A percentile compares a stretch with the other conserved stretches of the same genome.
phyloP scores from a whole-genome alignment of 1,140 invertebrate species.

The Metopolophium dirhodum region DNA sequence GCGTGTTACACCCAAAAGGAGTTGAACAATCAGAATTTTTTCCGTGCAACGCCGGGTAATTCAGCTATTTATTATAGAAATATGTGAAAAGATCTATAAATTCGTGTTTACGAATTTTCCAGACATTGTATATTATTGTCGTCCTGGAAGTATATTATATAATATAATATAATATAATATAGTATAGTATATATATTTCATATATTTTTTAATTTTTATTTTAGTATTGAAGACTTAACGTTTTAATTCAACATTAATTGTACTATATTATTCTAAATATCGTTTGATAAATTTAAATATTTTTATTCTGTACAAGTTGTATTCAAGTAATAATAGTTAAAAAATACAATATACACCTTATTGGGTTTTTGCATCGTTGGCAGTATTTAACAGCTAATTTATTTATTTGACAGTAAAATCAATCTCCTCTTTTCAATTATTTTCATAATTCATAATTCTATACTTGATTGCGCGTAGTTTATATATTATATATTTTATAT shows the following conservation, averaged over 20 bases:
- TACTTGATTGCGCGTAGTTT: not conserved
- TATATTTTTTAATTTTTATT: not conserved
- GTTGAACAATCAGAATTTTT: too few relatives aligned
- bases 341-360: not conserved
- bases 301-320: not conserved
- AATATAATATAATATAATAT: too few relatives aligned
- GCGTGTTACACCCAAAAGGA: too few relatives aligned
- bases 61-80: not conserved
- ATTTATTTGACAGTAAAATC: not conserved
- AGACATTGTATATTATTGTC: not conserved
- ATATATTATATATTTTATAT: too few relatives aligned
- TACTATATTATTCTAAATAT: not conserved
- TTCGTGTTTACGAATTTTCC: not conserved
- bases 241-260: not conserved
- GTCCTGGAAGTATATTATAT: not conserved
- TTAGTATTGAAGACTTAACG: not conserved
- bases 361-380: not conserved
- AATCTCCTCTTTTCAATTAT: not conserved
- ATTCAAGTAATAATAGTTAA: not conserved
- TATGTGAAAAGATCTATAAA: not conserved
- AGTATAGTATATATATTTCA: too few relatives aligned
- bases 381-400: not conserved
- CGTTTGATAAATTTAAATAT: not conserved
- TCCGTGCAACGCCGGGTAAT: too few relatives aligned
- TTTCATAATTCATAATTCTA: not conserved